Conservation (phyloP, 2,113 vertebrate genomes). For the Balaenoptera acutorostrata region DNA sequence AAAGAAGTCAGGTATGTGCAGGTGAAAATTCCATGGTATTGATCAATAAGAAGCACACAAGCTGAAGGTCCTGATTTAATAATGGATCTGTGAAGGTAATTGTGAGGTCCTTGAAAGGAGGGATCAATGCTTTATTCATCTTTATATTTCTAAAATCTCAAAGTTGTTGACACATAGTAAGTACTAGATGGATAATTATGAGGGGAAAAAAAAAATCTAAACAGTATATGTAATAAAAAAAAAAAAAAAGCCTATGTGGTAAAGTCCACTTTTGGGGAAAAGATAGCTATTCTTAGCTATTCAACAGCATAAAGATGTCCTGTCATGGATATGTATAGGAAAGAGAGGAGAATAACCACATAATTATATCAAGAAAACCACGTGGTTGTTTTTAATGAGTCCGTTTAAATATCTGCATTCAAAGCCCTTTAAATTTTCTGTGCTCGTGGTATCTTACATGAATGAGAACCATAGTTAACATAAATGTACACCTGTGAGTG, state of each 20-base stretch:
- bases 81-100: not conserved
- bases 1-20: slow-evolving; percentile 80
- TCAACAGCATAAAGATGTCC: not conserved
- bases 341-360: not conserved
- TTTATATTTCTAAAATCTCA: not conserved
- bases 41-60: not conserved
- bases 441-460: not conserved
- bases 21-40: too few relatives aligned
- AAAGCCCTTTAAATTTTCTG: not conserved
- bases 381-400: not conserved
- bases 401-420: not conserved
- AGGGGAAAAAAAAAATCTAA: not conserved
- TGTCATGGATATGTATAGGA: not conserved
- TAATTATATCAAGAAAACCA: not conserved
- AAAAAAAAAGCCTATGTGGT: not conserved
- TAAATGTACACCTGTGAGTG: not conserved
- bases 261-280: not conserved
- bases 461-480: not conserved
- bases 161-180: not conserved
- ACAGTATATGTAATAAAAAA: not conserved
- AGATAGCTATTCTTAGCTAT: not conserved
- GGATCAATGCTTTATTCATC: not conserved
- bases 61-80: not conserved
- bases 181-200: not conserved
- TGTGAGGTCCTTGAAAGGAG: not conserved